These are phyloP conservation scores for Phrynosoma blainvillii DNA, from an alignment of 2,113 vertebrate species.

Conservation along the genomic window DNA sequence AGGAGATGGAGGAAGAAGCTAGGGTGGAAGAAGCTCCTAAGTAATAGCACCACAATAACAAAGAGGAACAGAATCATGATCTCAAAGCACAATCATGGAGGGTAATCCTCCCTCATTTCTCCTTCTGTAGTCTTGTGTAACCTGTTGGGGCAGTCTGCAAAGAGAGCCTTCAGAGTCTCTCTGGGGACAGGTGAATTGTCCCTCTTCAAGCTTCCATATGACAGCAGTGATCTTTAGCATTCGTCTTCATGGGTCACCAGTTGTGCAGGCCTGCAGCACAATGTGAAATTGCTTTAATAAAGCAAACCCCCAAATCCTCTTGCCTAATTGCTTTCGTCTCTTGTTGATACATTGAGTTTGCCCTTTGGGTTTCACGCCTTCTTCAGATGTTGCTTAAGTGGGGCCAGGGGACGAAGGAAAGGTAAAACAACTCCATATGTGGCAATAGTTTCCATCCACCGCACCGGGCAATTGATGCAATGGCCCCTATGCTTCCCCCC, in stretches of 20 bases:
- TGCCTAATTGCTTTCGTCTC: conserved; percentile 1
- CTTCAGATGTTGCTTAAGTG: conserved; percentile 7
- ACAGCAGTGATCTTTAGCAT: not conserved
- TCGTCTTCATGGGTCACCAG: no score
- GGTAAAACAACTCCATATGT: conserved; percentile 25
- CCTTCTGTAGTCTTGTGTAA: not conserved
- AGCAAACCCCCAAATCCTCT: conserved; percentile 15
- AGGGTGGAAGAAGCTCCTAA: not conserved
- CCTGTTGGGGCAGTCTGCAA: not conserved
- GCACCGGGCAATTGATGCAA: not conserved
- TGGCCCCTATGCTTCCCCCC: conserved; percentile 28
- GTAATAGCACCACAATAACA: not conserved
- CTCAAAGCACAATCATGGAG: not conserved
- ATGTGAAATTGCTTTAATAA: not conserved
- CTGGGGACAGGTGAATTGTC: not conserved
- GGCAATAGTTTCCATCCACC: conserved; percentile 43
- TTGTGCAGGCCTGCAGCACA: not conserved
- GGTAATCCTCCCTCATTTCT: not conserved
- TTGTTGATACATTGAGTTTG: conserved; percentile 7
- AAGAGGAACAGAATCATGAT: not conserved
- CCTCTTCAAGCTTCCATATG: not conserved
- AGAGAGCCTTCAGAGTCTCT: not conserved
- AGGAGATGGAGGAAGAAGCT: not conserved
- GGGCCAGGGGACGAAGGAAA: conserved; percentile 18
- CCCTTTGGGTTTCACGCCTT: conserved; percentile 23